A percentile compares a stretch with the other conserved stretches of the same genome.
phyloP scores from a whole-genome alignment of 2,113 vertebrate species.

The Neodontobutis hainanensis region DNA sequence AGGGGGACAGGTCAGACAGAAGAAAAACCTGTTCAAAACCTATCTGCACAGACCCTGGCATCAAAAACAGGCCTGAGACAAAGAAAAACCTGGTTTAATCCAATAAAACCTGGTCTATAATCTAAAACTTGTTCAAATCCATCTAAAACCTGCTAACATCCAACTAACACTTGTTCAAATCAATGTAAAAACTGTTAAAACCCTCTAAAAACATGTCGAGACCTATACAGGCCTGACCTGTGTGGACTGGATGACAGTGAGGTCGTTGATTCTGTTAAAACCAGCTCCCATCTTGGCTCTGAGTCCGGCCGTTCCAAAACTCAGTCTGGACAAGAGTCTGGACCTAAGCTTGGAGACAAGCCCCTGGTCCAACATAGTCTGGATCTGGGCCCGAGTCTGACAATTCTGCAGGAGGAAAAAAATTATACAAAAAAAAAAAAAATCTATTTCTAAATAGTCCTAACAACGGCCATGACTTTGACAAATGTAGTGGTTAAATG shows the following conservation, averaged over 20 bases:
- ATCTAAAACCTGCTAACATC: too few species aligned
- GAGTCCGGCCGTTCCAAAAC: constrained; percentile 92
- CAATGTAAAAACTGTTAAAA: too few species aligned
- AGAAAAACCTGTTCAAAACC: neutral
- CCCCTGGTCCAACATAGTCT: constrained; percentile 78
- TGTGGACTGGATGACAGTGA: constrained; percentile 94
- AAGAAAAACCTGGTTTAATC: too few species aligned
- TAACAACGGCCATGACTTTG: too few species aligned
- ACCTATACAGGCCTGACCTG: constrained; percentile 77
- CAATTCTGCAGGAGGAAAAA: constrained; percentile 78
- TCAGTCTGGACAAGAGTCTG: constrained; percentile 86
- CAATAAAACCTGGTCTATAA: too few species aligned
- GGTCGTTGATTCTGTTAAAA: constrained; percentile 93
- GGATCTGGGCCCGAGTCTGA: constrained; percentile 86
- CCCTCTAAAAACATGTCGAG: too few species aligned
- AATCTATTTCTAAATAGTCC: too few species aligned
- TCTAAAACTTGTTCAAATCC: too few species aligned
- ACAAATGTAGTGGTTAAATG: too few species aligned
- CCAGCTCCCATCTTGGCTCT: constrained; percentile 93
- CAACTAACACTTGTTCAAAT: too few species aligned
- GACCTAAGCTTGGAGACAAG: constrained; percentile 80
- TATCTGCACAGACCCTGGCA: too few species aligned
- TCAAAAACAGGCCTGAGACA: too few species aligned
- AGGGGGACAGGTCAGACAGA: neutral
- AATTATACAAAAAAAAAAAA: neutral